Conservation (phyloP, 2,113 vertebrate genomes). For the Sapajus apella region DNA sequence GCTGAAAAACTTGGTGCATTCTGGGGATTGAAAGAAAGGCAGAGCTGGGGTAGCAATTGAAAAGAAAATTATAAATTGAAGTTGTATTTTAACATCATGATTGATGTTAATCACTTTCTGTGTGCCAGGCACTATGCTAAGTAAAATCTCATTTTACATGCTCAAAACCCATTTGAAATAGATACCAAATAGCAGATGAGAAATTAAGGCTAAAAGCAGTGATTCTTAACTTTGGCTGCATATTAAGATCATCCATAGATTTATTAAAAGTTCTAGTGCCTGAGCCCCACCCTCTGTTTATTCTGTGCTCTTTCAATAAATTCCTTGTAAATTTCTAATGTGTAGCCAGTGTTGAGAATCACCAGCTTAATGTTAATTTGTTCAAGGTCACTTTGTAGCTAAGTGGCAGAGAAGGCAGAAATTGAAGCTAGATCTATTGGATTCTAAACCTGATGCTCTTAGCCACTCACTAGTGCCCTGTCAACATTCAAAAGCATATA, state of each 20-base stretch:
- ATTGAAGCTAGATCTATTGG: not conserved
- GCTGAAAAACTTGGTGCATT: not conserved
- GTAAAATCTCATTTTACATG: not conserved
- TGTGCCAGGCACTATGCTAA: not conserved
- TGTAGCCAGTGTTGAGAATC: not conserved
- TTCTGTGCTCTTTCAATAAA: not conserved
- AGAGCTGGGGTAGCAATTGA: not conserved
- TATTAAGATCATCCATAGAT: not conserved
- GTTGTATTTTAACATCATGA: not conserved
- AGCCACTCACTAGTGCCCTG: not conserved
- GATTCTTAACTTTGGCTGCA: not conserved
- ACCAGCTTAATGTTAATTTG: conserved; percentile 18
- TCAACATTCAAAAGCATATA: not conserved
- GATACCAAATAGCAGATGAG: not conserved
- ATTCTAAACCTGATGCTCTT: not conserved
- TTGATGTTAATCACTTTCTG: not conserved
- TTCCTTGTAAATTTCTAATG: not conserved
- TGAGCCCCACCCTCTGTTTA: not conserved
- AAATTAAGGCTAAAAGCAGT: not conserved
- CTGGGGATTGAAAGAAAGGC: not conserved
- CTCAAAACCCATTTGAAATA: not conserved
- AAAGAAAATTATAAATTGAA: not conserved
- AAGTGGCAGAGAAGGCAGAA: not conserved
- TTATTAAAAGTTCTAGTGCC: not conserved
- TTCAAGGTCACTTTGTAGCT: not conserved